A percentile compares a stretch with the other conserved stretches of the same genome.
These are phyloP conservation scores for Delphinus delphis DNA, from an alignment of 2,113 vertebrate species.

Conservation along the genomic window DNA sequence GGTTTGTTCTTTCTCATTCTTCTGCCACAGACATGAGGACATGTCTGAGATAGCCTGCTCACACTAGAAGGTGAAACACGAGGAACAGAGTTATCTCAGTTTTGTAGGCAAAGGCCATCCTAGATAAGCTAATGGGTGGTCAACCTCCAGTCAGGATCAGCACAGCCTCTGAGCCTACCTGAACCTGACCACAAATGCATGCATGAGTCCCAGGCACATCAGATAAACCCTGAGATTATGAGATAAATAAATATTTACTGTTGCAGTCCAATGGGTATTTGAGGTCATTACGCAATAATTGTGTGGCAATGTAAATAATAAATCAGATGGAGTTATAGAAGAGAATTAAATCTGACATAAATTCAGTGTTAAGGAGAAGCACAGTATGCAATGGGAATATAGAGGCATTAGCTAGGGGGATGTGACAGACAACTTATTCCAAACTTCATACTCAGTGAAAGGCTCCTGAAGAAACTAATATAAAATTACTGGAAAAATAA, in stretches of 20 bases:
- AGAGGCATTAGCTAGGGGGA: not conserved
- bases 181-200: no score
- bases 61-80: not conserved
- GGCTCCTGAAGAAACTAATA: not conserved
- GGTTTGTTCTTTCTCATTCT: not conserved
- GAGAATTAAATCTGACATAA: not conserved
- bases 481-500: not conserved
- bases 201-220: not conserved
- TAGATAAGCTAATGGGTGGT: not conserved
- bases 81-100: not conserved
- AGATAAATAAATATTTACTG: not conserved
- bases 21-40: rapidly evolving
- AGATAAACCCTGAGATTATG: not conserved
- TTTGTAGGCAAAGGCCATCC: not conserved
- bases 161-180: not conserved
- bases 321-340: not conserved
- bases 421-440: not conserved
- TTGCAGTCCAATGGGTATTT: not conserved
- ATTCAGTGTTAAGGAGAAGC: not conserved
- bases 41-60: no score
- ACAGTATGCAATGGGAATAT: no score
- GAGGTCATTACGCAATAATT: not conserved
- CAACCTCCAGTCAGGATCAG: not conserved
- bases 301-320: not conserved
- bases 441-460: not conserved